These are phyloP conservation scores for Myrmecophaga tridactyla DNA, from an alignment of 2,113 vertebrate genomes.

Conservation along the genomic window DNA sequence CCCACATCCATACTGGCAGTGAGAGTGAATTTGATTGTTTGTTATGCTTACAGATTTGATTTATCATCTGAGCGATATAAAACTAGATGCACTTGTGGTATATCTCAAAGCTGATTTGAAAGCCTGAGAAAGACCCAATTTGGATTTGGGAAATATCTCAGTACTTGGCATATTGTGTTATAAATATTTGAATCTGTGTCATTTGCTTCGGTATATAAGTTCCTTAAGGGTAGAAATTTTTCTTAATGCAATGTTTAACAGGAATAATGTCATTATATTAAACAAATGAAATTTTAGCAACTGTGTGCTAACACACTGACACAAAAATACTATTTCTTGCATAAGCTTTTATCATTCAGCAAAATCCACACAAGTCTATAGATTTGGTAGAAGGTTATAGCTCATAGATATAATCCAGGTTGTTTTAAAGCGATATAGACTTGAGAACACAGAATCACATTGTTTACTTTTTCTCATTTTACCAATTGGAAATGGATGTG, in stretches of 20 bases:
- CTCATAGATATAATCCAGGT: not conserved
- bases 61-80: conserved; percentile 58
- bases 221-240: conserved; percentile 36
- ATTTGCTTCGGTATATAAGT: conserved; percentile 4
- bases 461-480: conserved; percentile 24
- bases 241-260: conserved; percentile 4
- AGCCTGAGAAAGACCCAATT: conserved; percentile 38
- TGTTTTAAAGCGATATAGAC: conserved; percentile 34
- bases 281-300: conserved; percentile 21
- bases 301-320: not conserved
- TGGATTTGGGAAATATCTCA: not conserved
- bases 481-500: not conserved
- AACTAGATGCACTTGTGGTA: conserved; percentile 22
- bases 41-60: conserved; percentile 57
- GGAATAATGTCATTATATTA: not conserved
- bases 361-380: not conserved
- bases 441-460: conserved; percentile 14
- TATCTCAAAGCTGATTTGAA: conserved; percentile 35
- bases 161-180: not conserved
- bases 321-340: conserved; percentile 13
- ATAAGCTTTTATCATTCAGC: not conserved
- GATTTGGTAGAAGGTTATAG: not conserved
- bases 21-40: conserved; percentile 51
- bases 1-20: not conserved
- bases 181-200: conserved; percentile 41